Base-by-base conservation (phyloP, 2,797 vertebrate species). In the Etheostoma nigrum region DNA sequence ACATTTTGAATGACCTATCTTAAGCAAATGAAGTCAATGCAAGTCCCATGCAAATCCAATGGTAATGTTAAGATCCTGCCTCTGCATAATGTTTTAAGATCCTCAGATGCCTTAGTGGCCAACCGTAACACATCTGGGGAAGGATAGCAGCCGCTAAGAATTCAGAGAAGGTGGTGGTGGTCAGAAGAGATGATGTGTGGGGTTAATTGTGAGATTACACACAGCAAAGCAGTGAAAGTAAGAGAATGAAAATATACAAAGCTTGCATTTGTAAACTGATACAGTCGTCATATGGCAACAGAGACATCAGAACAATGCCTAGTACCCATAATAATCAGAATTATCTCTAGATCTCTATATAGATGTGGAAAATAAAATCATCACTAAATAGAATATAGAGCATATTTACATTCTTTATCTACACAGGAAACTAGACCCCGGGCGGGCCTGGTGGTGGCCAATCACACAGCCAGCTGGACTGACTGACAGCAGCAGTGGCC, bases 381-480 rank as follows among this genome's bases (percentile, higher is more conserved):
- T 88, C 48, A 54, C 80, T 90, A 76, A 82, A 76, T 89, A 90
- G 86, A 88, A 87, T 92, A 90, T 90, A 88, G 82, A 92, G 86
- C 59, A 61, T 92, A 88, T 94, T 89, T 94, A 95, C 92, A 94
- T 90, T 91, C 69, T 87, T 85, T 88, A 91, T 89, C 82, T 92
- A 92, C 85, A 93, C 78, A 86, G 63, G 74, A 87, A 64, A 62
- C 70, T 62, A 78, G 55, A 82, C 48, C 74, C 60, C 48, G 2
- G 16, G 14, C 12, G 27, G 84, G 68, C 49, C 64, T 9, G 23
- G 60, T 36, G 53, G 27, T 60, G 68, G 77, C 78, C 87, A 59
- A 58, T 83, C 73, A 86, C 69, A 74, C 72, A 82, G 81, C 83
- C 77, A 73, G 49, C 65, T 78, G 44, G 30, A 70, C 67, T 83